Evolutionary conservation across 2,888 invertebrate genomes (phyloP).

Genomic region (Globia sparganii): DNA sequence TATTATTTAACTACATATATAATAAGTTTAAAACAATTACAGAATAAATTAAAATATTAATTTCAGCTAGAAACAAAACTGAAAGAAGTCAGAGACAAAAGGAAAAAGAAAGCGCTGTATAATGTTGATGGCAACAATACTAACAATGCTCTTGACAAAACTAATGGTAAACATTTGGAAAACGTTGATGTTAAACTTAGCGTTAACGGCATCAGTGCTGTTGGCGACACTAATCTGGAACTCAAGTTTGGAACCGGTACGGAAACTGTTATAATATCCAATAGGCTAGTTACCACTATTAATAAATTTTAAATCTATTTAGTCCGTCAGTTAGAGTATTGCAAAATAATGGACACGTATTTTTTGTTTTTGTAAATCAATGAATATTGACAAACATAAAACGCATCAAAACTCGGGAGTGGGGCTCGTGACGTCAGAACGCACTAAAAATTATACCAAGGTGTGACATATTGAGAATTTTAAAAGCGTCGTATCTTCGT

Average conservation of each 20-base stretch:
- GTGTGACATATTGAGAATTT: too few relatives aligned
- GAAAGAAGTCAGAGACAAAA: slow-evolving; percentile 83
- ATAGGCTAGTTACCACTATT: too few relatives aligned
- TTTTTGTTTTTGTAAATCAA: too few relatives aligned
- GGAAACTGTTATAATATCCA: neutral
- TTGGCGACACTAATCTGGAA: slow-evolving; percentile 77
- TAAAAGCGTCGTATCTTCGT: too few relatives aligned
- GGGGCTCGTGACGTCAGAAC: too few relatives aligned
- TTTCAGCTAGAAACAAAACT: slow-evolving; percentile 82
- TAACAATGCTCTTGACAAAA: slow-evolving; percentile 46
- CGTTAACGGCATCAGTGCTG: slow-evolving; percentile 77
- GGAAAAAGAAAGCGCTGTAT: slow-evolving; percentile 73
- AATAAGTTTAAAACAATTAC: neutral
- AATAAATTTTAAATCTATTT: too few relatives aligned
- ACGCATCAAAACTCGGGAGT: too few relatives aligned
- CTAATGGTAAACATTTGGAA: slow-evolving; percentile 67
- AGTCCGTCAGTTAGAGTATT: too few relatives aligned
- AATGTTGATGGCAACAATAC: neutral
- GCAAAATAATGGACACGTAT: too few relatives aligned
- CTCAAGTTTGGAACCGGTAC: slow-evolving; percentile 80
- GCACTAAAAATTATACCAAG: too few relatives aligned
- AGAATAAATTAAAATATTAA: neutral
- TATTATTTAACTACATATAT: neutral
- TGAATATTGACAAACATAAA: too few relatives aligned
- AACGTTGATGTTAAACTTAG: slow-evolving; percentile 77